Conservation (phyloP, 2,113 vertebrate genomes). For the Lophius piscatorius region DNA sequence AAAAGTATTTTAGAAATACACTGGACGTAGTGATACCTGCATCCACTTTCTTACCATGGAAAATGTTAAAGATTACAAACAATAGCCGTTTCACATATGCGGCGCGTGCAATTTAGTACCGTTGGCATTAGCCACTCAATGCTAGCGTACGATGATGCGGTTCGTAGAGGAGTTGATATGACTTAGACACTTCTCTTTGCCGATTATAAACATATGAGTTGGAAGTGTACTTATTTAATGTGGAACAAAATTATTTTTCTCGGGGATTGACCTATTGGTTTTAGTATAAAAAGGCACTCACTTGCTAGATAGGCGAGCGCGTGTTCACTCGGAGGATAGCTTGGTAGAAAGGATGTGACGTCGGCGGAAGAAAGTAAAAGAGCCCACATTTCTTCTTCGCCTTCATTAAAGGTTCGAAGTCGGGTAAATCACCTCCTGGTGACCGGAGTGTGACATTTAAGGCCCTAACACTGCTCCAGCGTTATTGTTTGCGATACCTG, state of each 20-base stretch:
- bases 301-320: constrained; percentile 66
- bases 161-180: not conserved
- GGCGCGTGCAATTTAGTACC: constrained; percentile 2
- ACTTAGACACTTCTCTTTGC: accelerated
- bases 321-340: constrained; percentile 67
- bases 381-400: constrained; percentile 38
- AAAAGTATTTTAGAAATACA: too few relatives aligned
- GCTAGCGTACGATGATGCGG: not conserved
- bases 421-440: not conserved
- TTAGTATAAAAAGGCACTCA: constrained; percentile 60
- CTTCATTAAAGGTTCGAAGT: not conserved
- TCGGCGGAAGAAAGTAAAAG: constrained; percentile 35
- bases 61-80: not conserved
- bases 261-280: not conserved
- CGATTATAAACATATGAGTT: accelerated
- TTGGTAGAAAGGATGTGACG: constrained; percentile 76
- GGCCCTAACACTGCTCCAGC: not conserved
- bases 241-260: accelerated
- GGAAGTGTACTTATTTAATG: not conserved
- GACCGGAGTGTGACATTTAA: not conserved
- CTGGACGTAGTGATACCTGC: too few relatives aligned
- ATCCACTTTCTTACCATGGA: too few relatives aligned
- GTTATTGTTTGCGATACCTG: too few relatives aligned
- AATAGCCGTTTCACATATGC: constrained; percentile 21
- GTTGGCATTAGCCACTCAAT: constrained; percentile 5